Conservation (phyloP, 2,113 vertebrate species). For the Chaenocephalus aceratus region DNA sequence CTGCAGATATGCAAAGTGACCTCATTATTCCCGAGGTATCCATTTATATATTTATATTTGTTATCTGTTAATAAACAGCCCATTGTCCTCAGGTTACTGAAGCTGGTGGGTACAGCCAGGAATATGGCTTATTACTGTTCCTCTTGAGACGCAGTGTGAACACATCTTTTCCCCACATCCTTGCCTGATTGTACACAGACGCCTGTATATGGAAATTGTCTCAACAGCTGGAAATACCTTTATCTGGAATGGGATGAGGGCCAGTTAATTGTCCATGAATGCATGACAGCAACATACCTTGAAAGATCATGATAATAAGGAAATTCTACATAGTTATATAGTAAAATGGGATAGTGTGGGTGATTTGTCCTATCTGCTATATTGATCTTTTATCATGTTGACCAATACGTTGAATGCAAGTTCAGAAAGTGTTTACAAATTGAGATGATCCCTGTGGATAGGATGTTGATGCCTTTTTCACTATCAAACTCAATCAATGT, state of each 20-base stretch:
- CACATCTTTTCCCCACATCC: slow-evolving; percentile 26
- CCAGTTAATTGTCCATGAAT: neutral
- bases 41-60: slow-evolving; percentile 66
- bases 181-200: neutral
- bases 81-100: slow-evolving; percentile 60
- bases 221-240: slow-evolving; percentile 7
- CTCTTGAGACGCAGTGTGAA: slow-evolving; percentile 35
- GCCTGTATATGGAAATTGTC: neutral
- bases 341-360: neutral
- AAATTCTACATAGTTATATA: too few relatives aligned
- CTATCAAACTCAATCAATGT: neutral
- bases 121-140: slow-evolving; percentile 52
- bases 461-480: neutral
- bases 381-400: neutral
- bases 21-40: slow-evolving; percentile 73
- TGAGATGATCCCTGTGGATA: too few relatives aligned
- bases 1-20: slow-evolving; percentile 74
- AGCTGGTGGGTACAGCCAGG: slow-evolving; percentile 42
- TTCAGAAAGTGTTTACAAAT: too few relatives aligned
- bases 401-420: neutral
- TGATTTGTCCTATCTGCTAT: neutral
- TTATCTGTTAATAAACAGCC: slow-evolving; percentile 68
- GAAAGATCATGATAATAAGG: neutral
- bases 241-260: neutral
- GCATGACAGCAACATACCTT: neutral